phyloP scores from a whole-genome alignment of 2,888 invertebrate genomes.

The Heliconius ethilla region DNA sequence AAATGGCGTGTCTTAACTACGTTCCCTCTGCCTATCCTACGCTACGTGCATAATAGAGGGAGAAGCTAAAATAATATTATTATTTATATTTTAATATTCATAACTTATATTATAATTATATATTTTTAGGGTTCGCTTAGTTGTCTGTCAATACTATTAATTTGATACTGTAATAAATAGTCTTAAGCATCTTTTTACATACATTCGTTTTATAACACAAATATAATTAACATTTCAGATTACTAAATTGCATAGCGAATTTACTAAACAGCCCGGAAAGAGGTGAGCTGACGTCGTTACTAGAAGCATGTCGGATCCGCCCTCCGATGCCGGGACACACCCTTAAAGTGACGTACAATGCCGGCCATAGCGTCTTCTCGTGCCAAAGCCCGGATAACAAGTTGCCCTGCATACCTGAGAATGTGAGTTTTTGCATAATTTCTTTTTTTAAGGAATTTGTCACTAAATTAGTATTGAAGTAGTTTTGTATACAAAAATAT shows the following conservation, averaged over 20 bases:
- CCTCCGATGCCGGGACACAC: constrained; percentile 74
- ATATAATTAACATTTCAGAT: constrained; percentile 73
- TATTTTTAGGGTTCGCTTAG: background rate
- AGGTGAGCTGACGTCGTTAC: constrained; percentile 65
- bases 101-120: background rate
- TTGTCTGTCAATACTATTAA: too few species aligned
- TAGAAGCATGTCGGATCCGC: constrained; percentile 69
- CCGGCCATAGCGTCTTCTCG: constrained; percentile 70
- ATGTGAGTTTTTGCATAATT: constrained; percentile 84
- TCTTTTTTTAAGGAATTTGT: too few species aligned
- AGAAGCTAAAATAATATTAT: too few species aligned
- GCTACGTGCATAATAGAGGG: too few species aligned
- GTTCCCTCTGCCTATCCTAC: too few species aligned
- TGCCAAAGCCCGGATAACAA: constrained; percentile 91
- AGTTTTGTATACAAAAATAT: too few species aligned
- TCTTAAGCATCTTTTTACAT: too few species aligned
- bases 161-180: too few species aligned
- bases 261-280: constrained; percentile 82
- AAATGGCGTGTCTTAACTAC: too few species aligned
- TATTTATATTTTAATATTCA: background rate
- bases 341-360: constrained; percentile 67
- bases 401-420: constrained; percentile 97
- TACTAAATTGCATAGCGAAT: constrained; percentile 91
- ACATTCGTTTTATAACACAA: background rate
- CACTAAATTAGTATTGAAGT: too few species aligned